phyloP scores from a whole-genome alignment of 1,140 invertebrate genomes.

The Diachasmimorpha longicaudata region DNA sequence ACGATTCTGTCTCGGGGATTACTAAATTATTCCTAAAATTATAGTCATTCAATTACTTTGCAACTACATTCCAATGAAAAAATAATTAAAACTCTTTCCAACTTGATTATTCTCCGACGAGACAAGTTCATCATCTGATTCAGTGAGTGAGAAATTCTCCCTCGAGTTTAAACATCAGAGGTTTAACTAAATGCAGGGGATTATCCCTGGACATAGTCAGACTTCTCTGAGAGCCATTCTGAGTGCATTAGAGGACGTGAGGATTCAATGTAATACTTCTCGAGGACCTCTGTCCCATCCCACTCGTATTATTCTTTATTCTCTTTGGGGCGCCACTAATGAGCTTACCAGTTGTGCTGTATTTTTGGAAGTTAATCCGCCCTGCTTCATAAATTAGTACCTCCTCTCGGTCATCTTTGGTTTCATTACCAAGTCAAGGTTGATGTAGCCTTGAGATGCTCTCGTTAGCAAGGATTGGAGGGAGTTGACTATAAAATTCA shows the following conservation, averaged over 20 bases:
- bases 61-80: background rate
- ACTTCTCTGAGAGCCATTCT: background rate
- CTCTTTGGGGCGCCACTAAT: background rate
- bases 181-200: constrained; percentile 5
- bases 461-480: background rate
- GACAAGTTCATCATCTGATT: background rate
- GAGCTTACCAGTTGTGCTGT: background rate
- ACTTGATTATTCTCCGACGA: background rate
- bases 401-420: background rate
- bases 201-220: background rate
- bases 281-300: background rate
- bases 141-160: background rate
- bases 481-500: no score
- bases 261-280: background rate
- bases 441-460: background rate
- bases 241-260: background rate
- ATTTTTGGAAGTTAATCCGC: background rate
- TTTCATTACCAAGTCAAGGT: background rate
- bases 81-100: background rate
- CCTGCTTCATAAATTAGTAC: background rate
- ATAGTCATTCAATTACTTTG: background rate
- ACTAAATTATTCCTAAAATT: background rate
- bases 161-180: background rate
- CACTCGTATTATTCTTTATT: background rate
- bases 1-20: background rate